Evolutionary conservation across 2,888 invertebrate species (phyloP).

Genomic region (Spodoptera exigua): DNA sequence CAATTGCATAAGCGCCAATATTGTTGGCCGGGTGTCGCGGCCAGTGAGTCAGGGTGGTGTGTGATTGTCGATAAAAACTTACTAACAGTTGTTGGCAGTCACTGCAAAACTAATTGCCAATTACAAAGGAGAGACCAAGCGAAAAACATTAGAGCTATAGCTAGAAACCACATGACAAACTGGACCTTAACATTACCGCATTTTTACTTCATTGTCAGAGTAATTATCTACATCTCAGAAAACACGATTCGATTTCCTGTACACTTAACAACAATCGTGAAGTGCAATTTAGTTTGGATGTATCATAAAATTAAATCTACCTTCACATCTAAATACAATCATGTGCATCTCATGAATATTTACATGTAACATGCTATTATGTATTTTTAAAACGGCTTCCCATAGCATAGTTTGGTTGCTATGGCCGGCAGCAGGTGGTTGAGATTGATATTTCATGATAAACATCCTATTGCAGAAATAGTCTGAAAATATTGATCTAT

Average conservation of each 20-base stretch:
- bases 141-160: constrained; percentile 33
- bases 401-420: constrained; percentile 11
- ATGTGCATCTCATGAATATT: constrained; percentile 29
- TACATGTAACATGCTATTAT: constrained; percentile 14
- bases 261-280: constrained; percentile 43
- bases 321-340: constrained; percentile 43
- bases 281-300: constrained; percentile 41
- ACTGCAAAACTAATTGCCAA: constrained; percentile 76
- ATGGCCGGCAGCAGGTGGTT: constrained; percentile 27
- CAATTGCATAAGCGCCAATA: constrained; percentile 81
- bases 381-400: constrained; percentile 16
- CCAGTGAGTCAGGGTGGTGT: constrained; percentile 72
- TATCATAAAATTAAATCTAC: constrained; percentile 48
- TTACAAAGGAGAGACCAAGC: constrained; percentile 58
- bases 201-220: constrained; percentile 48
- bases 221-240: constrained; percentile 45
- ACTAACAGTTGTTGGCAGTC: constrained; percentile 74
- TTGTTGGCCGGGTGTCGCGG: constrained; percentile 67
- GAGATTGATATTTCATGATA: constrained; percentile 41
- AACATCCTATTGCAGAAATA: constrained; percentile 56
- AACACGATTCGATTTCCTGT: constrained; percentile 51
- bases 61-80: constrained; percentile 70
- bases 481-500: constrained; percentile 55
- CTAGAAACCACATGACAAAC: constrained; percentile 19
- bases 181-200: constrained; percentile 32